These are phyloP conservation scores for Shargacucullia verbasci DNA, from an alignment of 2,888 invertebrate genomes.

Conservation along the genomic window DNA sequence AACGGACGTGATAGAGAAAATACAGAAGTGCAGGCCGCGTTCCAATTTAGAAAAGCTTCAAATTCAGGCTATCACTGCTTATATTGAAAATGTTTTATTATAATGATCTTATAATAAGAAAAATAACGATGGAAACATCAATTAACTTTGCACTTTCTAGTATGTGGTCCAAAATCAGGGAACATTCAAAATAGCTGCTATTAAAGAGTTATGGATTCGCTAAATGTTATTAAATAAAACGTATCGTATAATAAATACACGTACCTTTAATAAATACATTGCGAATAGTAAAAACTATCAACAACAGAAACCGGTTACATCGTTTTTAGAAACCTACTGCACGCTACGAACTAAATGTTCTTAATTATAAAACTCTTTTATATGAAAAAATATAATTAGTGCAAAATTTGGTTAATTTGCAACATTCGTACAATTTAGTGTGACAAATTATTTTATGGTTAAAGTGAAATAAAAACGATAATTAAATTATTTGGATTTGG, in stretches of 20 bases:
- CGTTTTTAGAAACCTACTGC: not conserved
- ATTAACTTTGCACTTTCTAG: too few relatives aligned
- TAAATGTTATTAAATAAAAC: too few relatives aligned
- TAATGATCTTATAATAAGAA: too few relatives aligned
- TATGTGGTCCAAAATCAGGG: too few relatives aligned
- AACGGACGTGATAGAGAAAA: too few relatives aligned
- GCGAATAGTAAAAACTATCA: not conserved
- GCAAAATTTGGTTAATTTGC: constrained; percentile 30
- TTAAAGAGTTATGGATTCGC: not conserved
- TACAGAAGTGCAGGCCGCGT: too few relatives aligned
- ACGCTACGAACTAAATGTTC: constrained; percentile 3
- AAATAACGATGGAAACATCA: too few relatives aligned
- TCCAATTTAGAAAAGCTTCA: too few relatives aligned
- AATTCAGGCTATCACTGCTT: too few relatives aligned
- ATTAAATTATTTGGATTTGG: constrained; percentile 8
- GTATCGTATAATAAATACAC: too few relatives aligned
- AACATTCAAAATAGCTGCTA: too few relatives aligned
- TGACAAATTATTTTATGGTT: constrained; percentile 46
- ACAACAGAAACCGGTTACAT: constrained; percentile 16
- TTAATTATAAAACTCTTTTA: constrained; percentile 14
- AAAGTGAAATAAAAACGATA: constrained; percentile 1
- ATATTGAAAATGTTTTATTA: too few relatives aligned
- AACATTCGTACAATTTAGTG: constrained; percentile 45
- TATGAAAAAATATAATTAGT: constrained; percentile 44
- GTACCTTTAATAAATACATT: constrained; percentile 43